Conservation (phyloP, 2,888 invertebrate genomes). For the Anthrax anthrax region DNA sequence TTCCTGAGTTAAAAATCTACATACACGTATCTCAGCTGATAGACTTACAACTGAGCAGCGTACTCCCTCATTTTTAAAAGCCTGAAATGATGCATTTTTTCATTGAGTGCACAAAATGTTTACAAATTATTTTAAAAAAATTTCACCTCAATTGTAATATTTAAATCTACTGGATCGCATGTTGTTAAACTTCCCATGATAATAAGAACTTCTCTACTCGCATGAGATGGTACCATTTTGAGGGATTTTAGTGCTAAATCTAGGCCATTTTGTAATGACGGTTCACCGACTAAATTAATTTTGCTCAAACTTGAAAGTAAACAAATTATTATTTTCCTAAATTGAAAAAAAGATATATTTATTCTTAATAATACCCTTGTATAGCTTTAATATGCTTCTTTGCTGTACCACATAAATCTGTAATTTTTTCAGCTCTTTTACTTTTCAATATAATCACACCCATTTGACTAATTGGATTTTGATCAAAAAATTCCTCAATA, state of each 20-base stretch:
- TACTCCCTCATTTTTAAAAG: slow-evolving; percentile 64
- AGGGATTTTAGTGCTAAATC: slow-evolving; percentile 76
- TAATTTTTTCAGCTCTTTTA: slow-evolving; percentile 85
- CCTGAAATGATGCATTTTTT: slow-evolving; percentile 32
- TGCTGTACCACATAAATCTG: slow-evolving; percentile 77
- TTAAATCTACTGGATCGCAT: slow-evolving; percentile 92
- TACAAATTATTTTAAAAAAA: background rate
- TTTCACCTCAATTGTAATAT: slow-evolving; percentile 57
- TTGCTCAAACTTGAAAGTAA: slow-evolving; percentile 39
- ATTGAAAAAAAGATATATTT: background rate
- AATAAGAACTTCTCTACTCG: slow-evolving; percentile 84
- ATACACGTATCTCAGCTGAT: slow-evolving; percentile 88
- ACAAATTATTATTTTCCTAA: background rate
- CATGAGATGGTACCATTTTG: slow-evolving; percentile 81
- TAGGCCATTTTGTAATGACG: slow-evolving; percentile 89
- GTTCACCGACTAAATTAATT: slow-evolving; percentile 56
- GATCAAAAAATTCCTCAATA: slow-evolving; percentile 94
- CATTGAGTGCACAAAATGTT: background rate
- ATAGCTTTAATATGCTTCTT: slow-evolving; percentile 63
- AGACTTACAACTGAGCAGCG: slow-evolving; percentile 90
- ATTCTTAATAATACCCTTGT: slow-evolving; percentile 36
- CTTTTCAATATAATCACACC: slow-evolving; percentile 84
- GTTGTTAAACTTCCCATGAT: slow-evolving; percentile 90
- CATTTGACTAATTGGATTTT: slow-evolving; percentile 96
- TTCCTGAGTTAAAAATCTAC: slow-evolving; percentile 67